Percentiles rank a stretch among this genome's conserved stretches.
phyloP scores from a whole-genome alignment of 2,888 invertebrate genomes.

The Leucania comma region DNA sequence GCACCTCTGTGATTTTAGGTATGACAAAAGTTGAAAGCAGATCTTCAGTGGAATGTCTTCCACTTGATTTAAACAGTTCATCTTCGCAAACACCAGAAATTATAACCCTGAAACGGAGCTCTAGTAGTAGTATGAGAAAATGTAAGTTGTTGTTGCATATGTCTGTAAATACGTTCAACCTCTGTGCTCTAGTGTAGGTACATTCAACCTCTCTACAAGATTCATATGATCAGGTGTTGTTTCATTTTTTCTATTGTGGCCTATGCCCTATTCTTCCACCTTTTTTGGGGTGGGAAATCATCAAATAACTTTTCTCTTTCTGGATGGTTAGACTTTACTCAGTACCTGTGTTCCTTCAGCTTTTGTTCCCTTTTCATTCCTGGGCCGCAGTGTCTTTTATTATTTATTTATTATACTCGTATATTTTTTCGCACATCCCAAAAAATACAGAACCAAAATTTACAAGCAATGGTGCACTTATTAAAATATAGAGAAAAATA shows the following conservation, averaged over 20 bases:
- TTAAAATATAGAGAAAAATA: too few species aligned
- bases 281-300: too few species aligned
- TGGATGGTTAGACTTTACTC: too few species aligned
- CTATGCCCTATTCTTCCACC: not conserved
- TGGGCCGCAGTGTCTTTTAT: too few species aligned
- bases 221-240: not conserved
- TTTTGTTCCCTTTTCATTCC: too few species aligned
- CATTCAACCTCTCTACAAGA: too few species aligned
- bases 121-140: not conserved
- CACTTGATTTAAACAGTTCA: not conserved
- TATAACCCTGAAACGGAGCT: not conserved
- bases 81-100: not conserved
- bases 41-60: not conserved
- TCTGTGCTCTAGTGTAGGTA: not conserved
- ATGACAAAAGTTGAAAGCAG: not conserved
- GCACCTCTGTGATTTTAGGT: slow-evolving; percentile 14
- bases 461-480: too few species aligned
- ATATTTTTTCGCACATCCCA: too few species aligned
- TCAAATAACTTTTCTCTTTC: too few species aligned
- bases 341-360: too few species aligned
- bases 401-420: too few species aligned
- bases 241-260: not conserved
- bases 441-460: too few species aligned
- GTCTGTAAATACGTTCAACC: not conserved
- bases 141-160: slow-evolving; percentile 10